phyloP scores from a whole-genome alignment of 2,888 invertebrate genomes.

The Amblyjoppa fuscipennis region DNA sequence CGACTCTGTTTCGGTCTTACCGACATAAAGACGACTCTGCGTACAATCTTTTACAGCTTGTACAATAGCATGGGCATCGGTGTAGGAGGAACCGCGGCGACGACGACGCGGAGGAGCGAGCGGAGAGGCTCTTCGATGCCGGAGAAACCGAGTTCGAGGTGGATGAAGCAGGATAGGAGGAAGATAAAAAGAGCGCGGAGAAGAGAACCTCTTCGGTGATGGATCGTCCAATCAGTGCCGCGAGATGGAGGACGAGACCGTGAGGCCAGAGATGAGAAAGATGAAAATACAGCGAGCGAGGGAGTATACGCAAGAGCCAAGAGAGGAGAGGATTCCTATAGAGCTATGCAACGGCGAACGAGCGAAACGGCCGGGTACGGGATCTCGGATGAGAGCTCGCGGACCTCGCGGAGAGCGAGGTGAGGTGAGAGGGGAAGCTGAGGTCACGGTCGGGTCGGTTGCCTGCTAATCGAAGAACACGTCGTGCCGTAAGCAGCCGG shows the following conservation, averaged over 20 bases:
- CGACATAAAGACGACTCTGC: not conserved
- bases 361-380: conserved; percentile 39
- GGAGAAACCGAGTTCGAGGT: conserved; percentile 23
- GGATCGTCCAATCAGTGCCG: conserved; percentile 88
- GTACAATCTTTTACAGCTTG: conserved; percentile 29
- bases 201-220: conserved; percentile 84
- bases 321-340: conserved; percentile 62
- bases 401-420: conserved; percentile 42
- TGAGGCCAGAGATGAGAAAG: conserved; percentile 74
- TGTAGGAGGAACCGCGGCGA: conserved; percentile 7
- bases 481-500: conserved; percentile 71
- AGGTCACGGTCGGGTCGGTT: conserved; percentile 85
- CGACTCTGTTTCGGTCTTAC: not conserved
- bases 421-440: conserved; percentile 77
- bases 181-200: conserved; percentile 65
- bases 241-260: conserved; percentile 84
- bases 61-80: conserved; percentile 6
- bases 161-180: conserved; percentile 40
- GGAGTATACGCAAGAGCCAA: conserved; percentile 31
- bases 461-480: conserved; percentile 84
- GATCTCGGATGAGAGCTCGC: conserved; percentile 39
- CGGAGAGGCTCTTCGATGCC: conserved; percentile 14
- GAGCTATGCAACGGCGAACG: conserved; percentile 18
- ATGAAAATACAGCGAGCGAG: conserved; percentile 57
- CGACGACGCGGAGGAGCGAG: conserved; percentile 44